These are phyloP conservation scores for Yponomeuta sedellus DNA, from an alignment of 2,888 invertebrate species.

Conservation along the genomic window DNA sequence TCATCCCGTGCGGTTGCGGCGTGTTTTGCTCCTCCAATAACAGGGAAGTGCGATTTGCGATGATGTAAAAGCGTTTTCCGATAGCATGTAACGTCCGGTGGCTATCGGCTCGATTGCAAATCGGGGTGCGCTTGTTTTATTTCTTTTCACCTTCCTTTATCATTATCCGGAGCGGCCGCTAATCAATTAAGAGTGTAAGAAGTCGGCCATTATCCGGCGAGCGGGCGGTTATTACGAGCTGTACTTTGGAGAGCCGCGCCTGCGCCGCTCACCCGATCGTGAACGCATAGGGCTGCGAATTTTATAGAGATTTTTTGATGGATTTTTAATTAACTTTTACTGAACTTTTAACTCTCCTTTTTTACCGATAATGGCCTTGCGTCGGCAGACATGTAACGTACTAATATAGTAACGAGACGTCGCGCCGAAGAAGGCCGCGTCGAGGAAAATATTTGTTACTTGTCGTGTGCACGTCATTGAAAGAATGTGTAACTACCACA, in stretches of 20 bases:
- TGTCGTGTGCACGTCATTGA: conserved; percentile 18
- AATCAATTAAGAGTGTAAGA: conserved; percentile 78
- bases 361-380: neutral
- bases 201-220: conserved; percentile 72
- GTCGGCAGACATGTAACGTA: neutral
- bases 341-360: conserved; percentile 36
- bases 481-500: conserved; percentile 47
- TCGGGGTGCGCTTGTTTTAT: conserved; percentile 66
- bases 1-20: conserved; percentile 34
- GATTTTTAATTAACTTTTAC: conserved; percentile 60
- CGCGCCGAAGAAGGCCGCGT: conserved; percentile 2
- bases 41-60: conserved; percentile 15
- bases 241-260: conserved; percentile 63
- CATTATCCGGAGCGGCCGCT: conserved; percentile 75
- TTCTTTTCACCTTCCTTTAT: conserved; percentile 76
- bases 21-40: conserved; percentile 11
- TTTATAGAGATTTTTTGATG: conserved; percentile 63
- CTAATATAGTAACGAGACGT: conserved; percentile 7
- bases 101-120: conserved; percentile 63
- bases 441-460: conserved; percentile 7
- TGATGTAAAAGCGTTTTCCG: conserved; percentile 15
- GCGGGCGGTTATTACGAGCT: conserved; percentile 72
- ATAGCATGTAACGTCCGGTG: conserved; percentile 42
- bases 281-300: conserved; percentile 72
- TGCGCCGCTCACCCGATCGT: conserved; percentile 57